phyloP scores from a whole-genome alignment of 2,888 invertebrate species.

The Eledona agricola region DNA sequence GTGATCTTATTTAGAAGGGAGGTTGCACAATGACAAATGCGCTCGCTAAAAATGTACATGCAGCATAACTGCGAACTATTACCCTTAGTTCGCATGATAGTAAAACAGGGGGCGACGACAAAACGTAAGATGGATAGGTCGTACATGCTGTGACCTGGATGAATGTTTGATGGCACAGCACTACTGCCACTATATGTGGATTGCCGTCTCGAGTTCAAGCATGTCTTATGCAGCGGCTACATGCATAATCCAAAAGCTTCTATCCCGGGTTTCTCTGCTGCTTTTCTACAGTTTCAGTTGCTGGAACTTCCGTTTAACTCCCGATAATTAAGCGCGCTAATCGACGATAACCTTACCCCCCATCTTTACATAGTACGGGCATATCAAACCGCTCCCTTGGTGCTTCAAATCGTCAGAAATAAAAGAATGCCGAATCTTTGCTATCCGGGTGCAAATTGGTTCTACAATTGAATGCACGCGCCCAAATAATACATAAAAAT shows the following conservation, averaged over 20 bases:
- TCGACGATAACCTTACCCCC: constrained; percentile 1
- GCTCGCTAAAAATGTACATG: constrained; percentile 31
- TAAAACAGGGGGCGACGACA: constrained; percentile 49
- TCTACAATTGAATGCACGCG: too few relatives aligned
- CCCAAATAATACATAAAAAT: too few relatives aligned
- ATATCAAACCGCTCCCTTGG: too few relatives aligned
- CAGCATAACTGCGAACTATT: constrained; percentile 34
- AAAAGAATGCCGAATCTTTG: too few relatives aligned
- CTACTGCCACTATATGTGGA: constrained; percentile 53
- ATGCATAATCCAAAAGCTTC: constrained; percentile 55
- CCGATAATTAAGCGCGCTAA: constrained; percentile 19
- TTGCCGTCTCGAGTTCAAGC: constrained; percentile 53
- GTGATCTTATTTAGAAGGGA: constrained; percentile 28
- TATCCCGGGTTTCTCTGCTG: constrained; percentile 38
- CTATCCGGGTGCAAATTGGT: too few relatives aligned
- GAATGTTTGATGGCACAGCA: constrained; percentile 56
- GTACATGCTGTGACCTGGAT: constrained; percentile 57
- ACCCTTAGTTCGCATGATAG: constrained; percentile 35
- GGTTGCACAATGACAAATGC: constrained; percentile 31
- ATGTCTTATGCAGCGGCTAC: constrained; percentile 56
- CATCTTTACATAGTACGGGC: too few relatives aligned
- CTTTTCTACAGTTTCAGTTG: constrained; percentile 30
- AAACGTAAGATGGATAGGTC: constrained; percentile 55
- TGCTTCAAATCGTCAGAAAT: too few relatives aligned
- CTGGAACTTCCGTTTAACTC: constrained; percentile 23